Conservation (phyloP, 2,797 vertebrate species). For the Brotula barbata region DNA sequence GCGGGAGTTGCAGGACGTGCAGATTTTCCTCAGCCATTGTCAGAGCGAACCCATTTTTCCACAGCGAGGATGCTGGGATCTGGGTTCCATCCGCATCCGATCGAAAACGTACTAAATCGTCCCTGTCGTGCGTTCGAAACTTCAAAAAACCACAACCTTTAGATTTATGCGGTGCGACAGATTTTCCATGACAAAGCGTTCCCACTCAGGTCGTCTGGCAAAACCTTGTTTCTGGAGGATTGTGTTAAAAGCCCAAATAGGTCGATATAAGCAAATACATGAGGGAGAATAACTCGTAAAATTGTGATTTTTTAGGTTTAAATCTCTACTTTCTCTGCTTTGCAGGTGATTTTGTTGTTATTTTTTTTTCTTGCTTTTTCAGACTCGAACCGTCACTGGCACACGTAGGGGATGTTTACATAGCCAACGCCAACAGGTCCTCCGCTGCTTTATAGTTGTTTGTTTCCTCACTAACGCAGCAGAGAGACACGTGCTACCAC, state of each 20-base stretch:
- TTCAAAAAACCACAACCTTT: conserved; percentile 17
- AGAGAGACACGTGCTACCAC: conserved; percentile 24
- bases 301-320: too few relatives aligned
- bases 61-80: too few relatives aligned
- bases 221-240: too few relatives aligned
- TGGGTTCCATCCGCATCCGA: too few relatives aligned
- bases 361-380: not conserved
- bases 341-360: not conserved
- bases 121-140: too few relatives aligned
- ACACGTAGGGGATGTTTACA: conserved; percentile 40
- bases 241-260: too few relatives aligned
- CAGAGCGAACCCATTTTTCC: not conserved
- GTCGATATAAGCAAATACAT: too few relatives aligned
- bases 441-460: conserved; percentile 19
- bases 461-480: conserved; percentile 48
- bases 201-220: too few relatives aligned
- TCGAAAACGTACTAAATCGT: not conserved
- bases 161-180: conserved; percentile 10
- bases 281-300: too few relatives aligned
- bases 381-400: too few relatives aligned
- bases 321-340: too few relatives aligned
- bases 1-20: conserved; percentile 33
- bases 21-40: conserved; percentile 6
- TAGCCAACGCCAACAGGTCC: conserved; percentile 18
- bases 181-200: conserved; percentile 22